Evolutionary conservation across 2,888 invertebrate genomes (phyloP).

Genomic region (Ichneumon xanthorius): DNA sequence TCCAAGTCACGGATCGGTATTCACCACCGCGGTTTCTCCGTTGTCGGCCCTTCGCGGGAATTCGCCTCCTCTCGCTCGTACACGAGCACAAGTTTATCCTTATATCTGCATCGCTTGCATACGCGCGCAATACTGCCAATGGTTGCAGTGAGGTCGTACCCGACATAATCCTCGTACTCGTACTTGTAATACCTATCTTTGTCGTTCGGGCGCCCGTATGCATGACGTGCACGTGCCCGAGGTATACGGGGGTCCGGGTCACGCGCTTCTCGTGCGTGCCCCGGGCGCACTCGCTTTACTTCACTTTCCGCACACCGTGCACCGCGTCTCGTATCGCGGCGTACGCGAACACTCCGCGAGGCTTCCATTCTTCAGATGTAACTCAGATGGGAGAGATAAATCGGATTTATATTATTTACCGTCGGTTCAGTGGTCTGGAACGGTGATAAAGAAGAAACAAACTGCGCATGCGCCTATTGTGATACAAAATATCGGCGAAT

Average conservation of each 20-base stretch:
- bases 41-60: constrained; percentile 31
- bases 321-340: constrained; percentile 45
- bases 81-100: not conserved
- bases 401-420: constrained; percentile 62
- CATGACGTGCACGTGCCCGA: constrained; percentile 71
- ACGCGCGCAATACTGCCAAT: constrained; percentile 37
- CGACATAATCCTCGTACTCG: constrained; percentile 9
- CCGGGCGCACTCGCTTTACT: constrained; percentile 69
- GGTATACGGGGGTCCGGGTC: constrained; percentile 67
- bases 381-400: constrained; percentile 46
- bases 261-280: constrained; percentile 74
- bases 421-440: constrained; percentile 22
- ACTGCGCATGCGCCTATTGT: constrained; percentile 16
- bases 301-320: constrained; percentile 70
- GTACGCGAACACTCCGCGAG: constrained; percentile 46
- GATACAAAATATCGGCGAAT: constrained; percentile 33
- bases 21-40: constrained; percentile 26
- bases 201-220: constrained; percentile 54
- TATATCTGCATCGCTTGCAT: constrained; percentile 28
- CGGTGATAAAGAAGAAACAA: constrained; percentile 44
- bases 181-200: constrained; percentile 54
- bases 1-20: constrained; percentile 74
- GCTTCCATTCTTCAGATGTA: constrained; percentile 38
- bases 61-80: constrained; percentile 39
- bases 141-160: constrained; percentile 42